Conservation (phyloP, 2,113 vertebrate genomes). For the Siniperca chuatsi region DNA sequence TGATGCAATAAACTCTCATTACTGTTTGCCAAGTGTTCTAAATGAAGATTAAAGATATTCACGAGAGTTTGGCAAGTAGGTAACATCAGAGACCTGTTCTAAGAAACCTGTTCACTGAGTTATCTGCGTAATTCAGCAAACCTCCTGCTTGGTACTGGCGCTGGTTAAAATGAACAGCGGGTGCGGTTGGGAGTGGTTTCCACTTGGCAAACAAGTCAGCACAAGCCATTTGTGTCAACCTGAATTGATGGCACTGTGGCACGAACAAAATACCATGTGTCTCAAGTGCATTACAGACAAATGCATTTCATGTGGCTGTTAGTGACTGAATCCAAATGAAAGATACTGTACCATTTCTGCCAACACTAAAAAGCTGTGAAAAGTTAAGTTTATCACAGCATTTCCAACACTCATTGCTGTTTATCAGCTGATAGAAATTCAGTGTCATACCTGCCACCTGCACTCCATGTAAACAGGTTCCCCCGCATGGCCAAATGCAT, state of each 20-base stretch:
- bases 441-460: not conserved
- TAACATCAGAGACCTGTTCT: not conserved
- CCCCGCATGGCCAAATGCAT: not conserved
- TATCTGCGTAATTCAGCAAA: constrained; percentile 10
- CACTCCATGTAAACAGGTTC: not conserved
- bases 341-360: not conserved
- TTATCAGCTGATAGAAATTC: not conserved
- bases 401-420: not conserved
- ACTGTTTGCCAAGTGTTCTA: not conserved
- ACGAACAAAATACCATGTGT: not conserved
- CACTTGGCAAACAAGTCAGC: not conserved
- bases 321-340: not conserved
- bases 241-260: not conserved
- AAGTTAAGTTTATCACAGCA: not conserved
- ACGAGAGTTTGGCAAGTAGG: not conserved
- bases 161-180: not conserved
- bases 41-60: not conserved
- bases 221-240: not conserved
- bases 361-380: not conserved
- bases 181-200: not conserved
- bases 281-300: not conserved
- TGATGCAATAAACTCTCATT: not conserved
- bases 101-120: not conserved
- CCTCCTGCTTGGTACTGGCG: not conserved
- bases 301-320: not conserved